phyloP scores from a whole-genome alignment of 2,797 vertebrate species.

The Orestias chungarensis region DNA sequence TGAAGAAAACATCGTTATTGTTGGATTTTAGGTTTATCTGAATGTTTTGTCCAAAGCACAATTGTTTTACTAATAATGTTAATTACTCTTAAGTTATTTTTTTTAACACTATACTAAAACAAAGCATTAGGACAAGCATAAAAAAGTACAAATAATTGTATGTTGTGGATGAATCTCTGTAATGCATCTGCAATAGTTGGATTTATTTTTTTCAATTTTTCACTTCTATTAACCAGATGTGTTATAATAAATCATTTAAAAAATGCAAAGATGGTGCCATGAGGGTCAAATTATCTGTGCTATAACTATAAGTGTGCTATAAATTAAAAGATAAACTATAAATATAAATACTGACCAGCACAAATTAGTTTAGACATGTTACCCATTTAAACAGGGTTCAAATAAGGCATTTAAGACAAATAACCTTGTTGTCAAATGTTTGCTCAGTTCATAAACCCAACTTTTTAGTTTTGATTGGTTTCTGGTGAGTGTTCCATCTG shows the following conservation, averaged over 20 bases:
- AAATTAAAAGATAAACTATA: no score
- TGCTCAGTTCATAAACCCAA: background rate
- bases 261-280: no score
- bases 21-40: constrained; percentile 14
- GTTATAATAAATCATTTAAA: no score
- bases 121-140: background rate
- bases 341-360: no score
- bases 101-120: background rate
- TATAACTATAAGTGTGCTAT: no score
- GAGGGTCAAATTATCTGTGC: no score
- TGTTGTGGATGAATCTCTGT: constrained; percentile 15
- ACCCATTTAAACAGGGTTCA: background rate
- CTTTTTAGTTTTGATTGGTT: no score
- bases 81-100: background rate
- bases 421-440: background rate
- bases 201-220: no score
- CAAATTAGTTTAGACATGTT: no score
- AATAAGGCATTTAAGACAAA: background rate
- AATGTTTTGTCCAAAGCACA: constrained; percentile 19
- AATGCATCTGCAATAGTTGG: no score
- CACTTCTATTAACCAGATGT: no score
- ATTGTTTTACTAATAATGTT: constrained; percentile 25
- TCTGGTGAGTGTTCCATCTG: no score
- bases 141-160: constrained; percentile 11
- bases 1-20: constrained; percentile 15